Base-by-base conservation (phyloP, 2,797 vertebrate genomes). In the Macroramphosus scolopax region DNA sequence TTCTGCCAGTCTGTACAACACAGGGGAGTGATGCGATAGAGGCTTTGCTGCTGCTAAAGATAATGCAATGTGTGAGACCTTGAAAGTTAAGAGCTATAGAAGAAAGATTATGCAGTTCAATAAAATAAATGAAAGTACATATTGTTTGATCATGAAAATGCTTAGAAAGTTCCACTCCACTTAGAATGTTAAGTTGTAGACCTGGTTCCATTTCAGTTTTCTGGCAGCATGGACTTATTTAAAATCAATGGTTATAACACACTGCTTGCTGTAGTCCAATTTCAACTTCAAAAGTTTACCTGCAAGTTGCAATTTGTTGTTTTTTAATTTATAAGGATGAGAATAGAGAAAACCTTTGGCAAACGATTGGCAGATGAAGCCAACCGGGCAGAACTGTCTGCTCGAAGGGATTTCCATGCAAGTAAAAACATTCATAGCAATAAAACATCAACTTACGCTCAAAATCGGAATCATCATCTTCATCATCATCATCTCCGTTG, bases 391-490 rank as follows among this genome's bases (percentile, higher is more conserved):
- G 20, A 22, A 22, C 20, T 22, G 3, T 22, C 20, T 3, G 20
- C 6, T 22, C n/a, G n/a, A n/a, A n/a, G n/a, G n/a, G n/a, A n/a
- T n/a, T n/a, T n/a, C n/a, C n/a, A n/a, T n/a, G n/a, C n/a, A n/a
- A n/a, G n/a, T n/a, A n/a, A n/a, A n/a, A n/a, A n/a, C 15, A 28
- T 52, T 10, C 16, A 31, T 18, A 30, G 39, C 15, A 56, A 51
- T 17, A 18, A 60, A 58, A 34, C 15, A 22, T 59, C 20, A 18
- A 86, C 91, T 91, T 75, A 95, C 93, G 93, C 75, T 95, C 93
- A 81, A 94, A 95, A 84, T 95, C 93, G 8, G 93, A 94, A 65
- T 96, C 94, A 0, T 91, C 88, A 1, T 93, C 93, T 6, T 92
- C 92, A 0, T 93, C 91, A 0, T 93, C 91, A 1, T 92, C 89